Evolutionary conservation across 2,113 vertebrate genomes (phyloP).

Genomic region (Scomber colias): DNA sequence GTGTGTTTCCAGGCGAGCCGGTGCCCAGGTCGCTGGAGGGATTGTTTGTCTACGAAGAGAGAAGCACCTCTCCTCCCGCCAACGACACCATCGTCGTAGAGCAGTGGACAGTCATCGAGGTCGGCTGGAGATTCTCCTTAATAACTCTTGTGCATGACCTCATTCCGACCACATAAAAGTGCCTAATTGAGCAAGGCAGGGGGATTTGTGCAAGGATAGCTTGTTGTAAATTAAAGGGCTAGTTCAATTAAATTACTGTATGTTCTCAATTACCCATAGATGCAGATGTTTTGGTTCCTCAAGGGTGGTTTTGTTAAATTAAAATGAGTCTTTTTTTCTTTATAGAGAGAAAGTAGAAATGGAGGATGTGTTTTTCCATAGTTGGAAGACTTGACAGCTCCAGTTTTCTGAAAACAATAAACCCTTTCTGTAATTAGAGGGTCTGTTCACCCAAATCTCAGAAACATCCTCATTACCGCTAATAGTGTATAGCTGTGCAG

Average conservation of each 20-base stretch:
- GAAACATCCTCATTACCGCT: too few species aligned
- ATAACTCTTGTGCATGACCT: not conserved
- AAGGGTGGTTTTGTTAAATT: too few species aligned
- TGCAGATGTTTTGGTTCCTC: too few species aligned
- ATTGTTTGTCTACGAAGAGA: constrained; percentile 96
- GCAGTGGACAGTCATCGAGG: constrained; percentile 98
- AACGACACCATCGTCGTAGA: constrained; percentile 98
- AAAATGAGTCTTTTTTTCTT: not conserved
- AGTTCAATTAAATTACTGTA: too few species aligned
- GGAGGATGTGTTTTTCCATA: not conserved
- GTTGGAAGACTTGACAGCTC: not conserved
- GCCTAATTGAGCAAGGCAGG: not conserved
- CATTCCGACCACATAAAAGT: not conserved
- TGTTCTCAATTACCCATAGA: too few species aligned
- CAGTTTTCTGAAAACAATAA: too few species aligned
- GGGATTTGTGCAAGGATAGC: not conserved
- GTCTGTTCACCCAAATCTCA: too few species aligned
- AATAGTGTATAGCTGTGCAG: too few species aligned
- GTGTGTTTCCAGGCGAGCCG: constrained; percentile 87
- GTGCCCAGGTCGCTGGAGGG: constrained; percentile 93
- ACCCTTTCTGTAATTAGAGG: too few species aligned
- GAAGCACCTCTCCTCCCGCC: constrained; percentile 83
- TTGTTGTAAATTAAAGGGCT: not conserved
- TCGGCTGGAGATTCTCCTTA: constrained; percentile 64
- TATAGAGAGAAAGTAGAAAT: not conserved